phyloP scores from a whole-genome alignment of 2,888 invertebrate species.

The Bimastos eiseni region DNA sequence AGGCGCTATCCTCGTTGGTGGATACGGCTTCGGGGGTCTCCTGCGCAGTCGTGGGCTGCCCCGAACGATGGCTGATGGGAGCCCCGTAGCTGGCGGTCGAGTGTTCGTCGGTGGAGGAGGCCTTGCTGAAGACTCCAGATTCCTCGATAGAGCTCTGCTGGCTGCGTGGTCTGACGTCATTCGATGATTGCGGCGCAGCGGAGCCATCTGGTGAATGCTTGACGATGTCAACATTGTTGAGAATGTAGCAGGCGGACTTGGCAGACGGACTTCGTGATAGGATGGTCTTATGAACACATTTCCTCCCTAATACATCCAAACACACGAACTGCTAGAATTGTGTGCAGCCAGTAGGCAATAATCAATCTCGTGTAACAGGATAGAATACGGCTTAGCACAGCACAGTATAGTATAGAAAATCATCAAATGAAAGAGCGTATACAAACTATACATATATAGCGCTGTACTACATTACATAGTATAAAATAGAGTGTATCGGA shows the following conservation, averaged over 20 bases:
- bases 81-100: conserved; percentile 5
- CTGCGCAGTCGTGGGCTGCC: background rate
- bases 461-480: background rate
- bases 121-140: conserved; percentile 25
- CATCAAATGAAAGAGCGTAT: too few species aligned
- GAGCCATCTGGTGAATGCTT: conserved; percentile 2
- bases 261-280: conserved; percentile 1
- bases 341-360: too few species aligned
- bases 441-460: background rate
- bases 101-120: conserved; percentile 17
- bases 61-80: background rate
- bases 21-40: background rate
- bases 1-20: background rate
- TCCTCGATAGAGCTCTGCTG: conserved; percentile 21
- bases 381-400: background rate
- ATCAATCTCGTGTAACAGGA: background rate
- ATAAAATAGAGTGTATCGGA: too few species aligned
- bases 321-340: background rate
- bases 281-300: background rate
- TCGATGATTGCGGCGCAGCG: background rate
- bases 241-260: background rate
- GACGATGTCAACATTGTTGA: background rate
- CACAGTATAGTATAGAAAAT: background rate
- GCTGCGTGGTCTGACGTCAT: conserved; percentile 13
- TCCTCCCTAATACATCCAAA: background rate